phyloP scores from a whole-genome alignment of 1,140 invertebrate species.

The Teleogryllus occipitalis region DNA sequence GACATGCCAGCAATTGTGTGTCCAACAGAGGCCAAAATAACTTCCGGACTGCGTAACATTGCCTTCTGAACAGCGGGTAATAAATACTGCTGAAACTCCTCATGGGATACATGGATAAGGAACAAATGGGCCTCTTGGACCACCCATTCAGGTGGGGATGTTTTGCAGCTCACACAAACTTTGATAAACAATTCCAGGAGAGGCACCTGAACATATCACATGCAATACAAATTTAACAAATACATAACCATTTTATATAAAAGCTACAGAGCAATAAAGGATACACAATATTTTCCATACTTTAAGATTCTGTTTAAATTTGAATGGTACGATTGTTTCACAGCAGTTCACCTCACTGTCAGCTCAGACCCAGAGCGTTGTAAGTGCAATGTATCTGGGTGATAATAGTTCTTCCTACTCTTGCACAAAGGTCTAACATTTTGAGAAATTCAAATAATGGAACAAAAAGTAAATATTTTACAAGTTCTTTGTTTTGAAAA shows the following conservation, averaged over 20 bases:
- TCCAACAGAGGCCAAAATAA: slow-evolving; percentile 72
- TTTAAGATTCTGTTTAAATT: background rate
- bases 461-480: too few species aligned
- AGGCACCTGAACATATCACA: slow-evolving; percentile 40
- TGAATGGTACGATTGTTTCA: background rate
- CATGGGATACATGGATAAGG: slow-evolving; percentile 52
- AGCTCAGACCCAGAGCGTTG: too few species aligned
- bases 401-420: too few species aligned
- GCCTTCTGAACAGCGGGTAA: slow-evolving; percentile 83
- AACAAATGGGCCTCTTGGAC: slow-evolving; percentile 56
- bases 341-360: too few species aligned
- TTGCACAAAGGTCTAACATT: too few species aligned
- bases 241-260: background rate
- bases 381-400: too few species aligned
- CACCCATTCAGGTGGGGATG: slow-evolving; percentile 57
- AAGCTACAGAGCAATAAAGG: background rate
- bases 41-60: slow-evolving; percentile 89
- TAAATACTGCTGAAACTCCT: slow-evolving; percentile 66
- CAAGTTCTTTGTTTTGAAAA: too few species aligned
- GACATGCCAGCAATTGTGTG: slow-evolving; percentile 60
- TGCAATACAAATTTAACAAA: background rate
- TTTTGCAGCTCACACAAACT: slow-evolving; percentile 70
- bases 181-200: slow-evolving; percentile 72
- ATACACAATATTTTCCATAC: background rate
- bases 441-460: too few species aligned